Base-by-base conservation (phyloP, 1,140 invertebrate species). In the Acyrthosiphon pisum region DNA sequence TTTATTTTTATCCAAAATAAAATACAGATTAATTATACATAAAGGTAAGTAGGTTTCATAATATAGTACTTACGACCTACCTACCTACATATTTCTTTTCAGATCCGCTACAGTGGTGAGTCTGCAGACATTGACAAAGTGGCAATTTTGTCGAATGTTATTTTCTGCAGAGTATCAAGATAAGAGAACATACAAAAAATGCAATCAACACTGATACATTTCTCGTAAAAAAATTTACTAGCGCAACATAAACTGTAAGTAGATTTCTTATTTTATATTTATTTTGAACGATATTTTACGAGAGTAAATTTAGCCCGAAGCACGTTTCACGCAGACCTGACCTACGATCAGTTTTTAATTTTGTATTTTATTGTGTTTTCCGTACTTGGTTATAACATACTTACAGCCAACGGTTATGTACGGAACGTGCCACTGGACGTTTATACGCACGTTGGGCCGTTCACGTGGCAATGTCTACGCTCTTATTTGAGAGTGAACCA, bases 281-380 rank as follows among this genome's bases (percentile, higher is more conserved):
- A 84, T 84, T 84, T 84, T 23, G 37, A 44, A 44, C 83, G 83
- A 41, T 84, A 26, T 84, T 84, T 84, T 84, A 84, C 23, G 83
- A 84, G 83, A 44, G 83, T 44, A 84, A 84, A 84, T 84, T 11
- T 41, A 26, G 41, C 7, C 35, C 83, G 83, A 84, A 44, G 83
- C 83, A 84, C 83, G 83, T 76, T 84, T 30, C 83, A 14, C 23
- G 37, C 83, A 84, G 83, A 44, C 83, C 83, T 84, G 83, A 84
- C 83, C 83, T 84, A 84, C 37, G 83, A 84, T 84, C 83, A 84
- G 83, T 84, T 84, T 84, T 41, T 84, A 84, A 84, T 84, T 84
- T 84, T 26, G 3, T 26, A 84, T 84, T 84, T 84, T 84, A 84
- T 83, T 83, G 76, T 83, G 35, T 83, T 83, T 83, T 83, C 35